These are phyloP conservation scores for Limnothrissa miodon DNA, from an alignment of 2,113 vertebrate genomes.

Conservation along the genomic window DNA sequence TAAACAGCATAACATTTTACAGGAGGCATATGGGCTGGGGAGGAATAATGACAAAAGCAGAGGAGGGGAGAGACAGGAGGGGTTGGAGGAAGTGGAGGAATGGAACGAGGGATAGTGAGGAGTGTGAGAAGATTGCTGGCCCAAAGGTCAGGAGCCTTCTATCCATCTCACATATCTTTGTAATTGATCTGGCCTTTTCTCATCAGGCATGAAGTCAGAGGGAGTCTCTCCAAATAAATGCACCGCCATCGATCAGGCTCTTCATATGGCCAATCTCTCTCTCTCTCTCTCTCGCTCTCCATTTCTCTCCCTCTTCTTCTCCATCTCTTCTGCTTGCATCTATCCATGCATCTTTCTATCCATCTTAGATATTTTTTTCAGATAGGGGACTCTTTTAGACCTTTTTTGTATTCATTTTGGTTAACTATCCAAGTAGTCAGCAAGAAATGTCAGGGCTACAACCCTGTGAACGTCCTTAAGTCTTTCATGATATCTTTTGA, in stretches of 20 bases:
- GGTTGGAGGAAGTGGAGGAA: neutral
- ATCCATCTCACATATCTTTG: constrained; percentile 37
- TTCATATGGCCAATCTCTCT: neutral
- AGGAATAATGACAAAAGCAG: constrained; percentile 22
- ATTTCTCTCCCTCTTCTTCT: neutral
- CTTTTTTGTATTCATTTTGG: neutral
- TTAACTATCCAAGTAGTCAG: neutral
- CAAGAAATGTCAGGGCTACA: neutral
- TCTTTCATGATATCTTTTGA: too few relatives aligned
- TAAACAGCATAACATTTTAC: constrained; percentile 1
- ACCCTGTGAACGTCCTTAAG: too few relatives aligned
- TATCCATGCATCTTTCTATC: neutral
- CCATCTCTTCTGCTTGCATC: neutral
- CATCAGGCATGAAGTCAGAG: constrained; percentile 33
- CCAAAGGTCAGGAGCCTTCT: constrained; percentile 49
- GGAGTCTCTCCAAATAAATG: constrained; percentile 46
- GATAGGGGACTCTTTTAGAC: neutral
- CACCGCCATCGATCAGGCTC: constrained; percentile 28
- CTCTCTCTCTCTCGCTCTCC: neutral
- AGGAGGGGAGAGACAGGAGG: neutral
- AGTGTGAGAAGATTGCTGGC: constrained; percentile 25
- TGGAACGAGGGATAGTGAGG: neutral
- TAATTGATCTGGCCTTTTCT: constrained; percentile 51
- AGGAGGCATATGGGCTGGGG: neutral
- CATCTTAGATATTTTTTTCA: neutral